Evolutionary conservation across 2,113 vertebrate genomes (phyloP).

Genomic region (Sylvia atricapilla): DNA sequence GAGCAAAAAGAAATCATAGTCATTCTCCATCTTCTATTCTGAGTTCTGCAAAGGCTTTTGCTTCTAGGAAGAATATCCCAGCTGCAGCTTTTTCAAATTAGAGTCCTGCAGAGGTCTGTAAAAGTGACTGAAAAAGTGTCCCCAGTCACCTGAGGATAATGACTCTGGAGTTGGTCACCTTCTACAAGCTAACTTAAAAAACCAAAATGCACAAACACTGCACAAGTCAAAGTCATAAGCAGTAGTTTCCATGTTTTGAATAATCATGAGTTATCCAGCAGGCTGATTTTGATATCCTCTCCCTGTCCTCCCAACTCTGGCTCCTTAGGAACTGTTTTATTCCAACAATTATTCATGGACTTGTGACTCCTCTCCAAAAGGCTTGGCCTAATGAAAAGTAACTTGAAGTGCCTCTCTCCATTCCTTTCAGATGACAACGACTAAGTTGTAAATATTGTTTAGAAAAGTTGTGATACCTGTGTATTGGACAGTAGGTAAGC

Average conservation of each 20-base stretch:
- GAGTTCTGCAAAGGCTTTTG: background rate
- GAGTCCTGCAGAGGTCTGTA: background rate
- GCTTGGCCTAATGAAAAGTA: background rate
- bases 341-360: background rate
- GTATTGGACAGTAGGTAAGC: background rate
- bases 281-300: background rate
- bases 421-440: background rate
- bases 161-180: background rate
- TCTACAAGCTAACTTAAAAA: background rate
- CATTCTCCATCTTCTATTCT: background rate
- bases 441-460: background rate
- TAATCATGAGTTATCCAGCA: background rate
- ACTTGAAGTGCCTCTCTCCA: background rate
- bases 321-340: background rate
- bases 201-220: background rate
- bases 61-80: background rate
- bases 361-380: background rate
- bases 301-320: background rate
- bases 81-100: background rate
- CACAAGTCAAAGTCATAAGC: background rate
- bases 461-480: background rate
- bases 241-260: background rate
- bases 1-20: background rate
- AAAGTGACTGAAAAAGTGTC: accelerated
- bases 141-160: background rate